Evolutionary conservation across 2,113 vertebrate species (phyloP), one percentile per base, ranked within the genome.

Genomic region (Pelecanus crispus): DNA sequence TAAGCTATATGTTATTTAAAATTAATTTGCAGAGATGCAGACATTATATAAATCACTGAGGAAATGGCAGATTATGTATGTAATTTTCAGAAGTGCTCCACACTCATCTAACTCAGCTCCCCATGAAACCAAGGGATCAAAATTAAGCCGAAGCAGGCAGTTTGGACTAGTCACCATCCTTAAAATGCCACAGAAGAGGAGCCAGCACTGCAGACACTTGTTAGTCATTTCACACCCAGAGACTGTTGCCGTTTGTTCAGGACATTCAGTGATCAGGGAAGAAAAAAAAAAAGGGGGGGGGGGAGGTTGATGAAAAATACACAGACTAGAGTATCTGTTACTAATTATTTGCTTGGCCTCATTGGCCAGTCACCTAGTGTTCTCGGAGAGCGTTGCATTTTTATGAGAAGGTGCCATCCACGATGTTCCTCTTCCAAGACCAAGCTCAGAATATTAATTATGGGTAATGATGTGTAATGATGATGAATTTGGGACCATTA

Each of bases 11-110:
- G 24, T 82, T 77, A 82, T 90, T 93, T 93, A 24, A 90, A 94
- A 93, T 94, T 20, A 61, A 86, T 94, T 95, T 94, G 36, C 25
- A 26, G 78, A 70, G 62, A 75, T 80, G 66, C 62, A 90, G 78
- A 26, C 53, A 31, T 96, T 77, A 22, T 17, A 45, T 85, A 90
- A 95, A 77, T 90, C 84, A 29, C 61, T 18, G 86, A 68, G 89
- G 62, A 80, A 32, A 88, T 52, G 50, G 22, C 78, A 85, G 91
- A 85, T 95, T 90, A 59, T 11, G 32, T 40, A 8, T 77, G 78
- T 72, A 24, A 85, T 97, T 95, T 95, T 85, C 71, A 53, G 50
- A 84, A 95, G 89, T 79, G 91, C 92, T 94, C 47, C 25, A 15
- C 4, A 1, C 19, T 62, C 28, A 13, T 66, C 65, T 93, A 25